Evolutionary conservation across 2,888 invertebrate species (phyloP).

Genomic region (Catocala sponsa): DNA sequence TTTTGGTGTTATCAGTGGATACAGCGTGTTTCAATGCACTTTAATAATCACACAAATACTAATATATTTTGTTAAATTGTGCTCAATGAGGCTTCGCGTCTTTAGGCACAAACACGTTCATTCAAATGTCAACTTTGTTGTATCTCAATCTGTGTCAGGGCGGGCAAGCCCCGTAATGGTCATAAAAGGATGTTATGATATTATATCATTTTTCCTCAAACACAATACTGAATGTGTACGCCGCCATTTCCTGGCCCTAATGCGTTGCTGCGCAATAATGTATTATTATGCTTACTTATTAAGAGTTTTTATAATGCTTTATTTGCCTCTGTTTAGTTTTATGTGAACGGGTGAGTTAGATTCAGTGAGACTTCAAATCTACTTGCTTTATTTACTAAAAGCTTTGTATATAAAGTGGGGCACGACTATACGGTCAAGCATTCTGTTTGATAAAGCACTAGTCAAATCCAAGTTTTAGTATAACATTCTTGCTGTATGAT

Average conservation of each 20-base stretch:
- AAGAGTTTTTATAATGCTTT: constrained; percentile 60
- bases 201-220: constrained; percentile 84
- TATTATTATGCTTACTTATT: constrained; percentile 58
- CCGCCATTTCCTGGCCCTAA: constrained; percentile 82
- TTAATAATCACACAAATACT: too few relatives aligned
- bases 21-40: too few relatives aligned
- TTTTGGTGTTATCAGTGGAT: too few relatives aligned
- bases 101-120: constrained; percentile 31
- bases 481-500: too few relatives aligned
- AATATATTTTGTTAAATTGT: background rate
- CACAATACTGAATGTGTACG: constrained; percentile 77
- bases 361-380: too few relatives aligned
- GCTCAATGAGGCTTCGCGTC: constrained; percentile 18
- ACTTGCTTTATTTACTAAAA: too few relatives aligned
- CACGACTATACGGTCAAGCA: too few relatives aligned
- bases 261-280: constrained; percentile 74
- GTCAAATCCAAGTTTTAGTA: too few relatives aligned
- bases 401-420: too few relatives aligned
- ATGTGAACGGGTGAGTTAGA: background rate
- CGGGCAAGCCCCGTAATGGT: constrained; percentile 79
- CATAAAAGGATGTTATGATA: constrained; percentile 86
- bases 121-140: constrained; percentile 1
- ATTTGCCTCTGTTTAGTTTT: constrained; percentile 37
- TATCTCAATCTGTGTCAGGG: constrained; percentile 60
- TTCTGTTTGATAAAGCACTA: too few relatives aligned